A percentile compares a stretch with the other conserved stretches of the same genome.
These are phyloP conservation scores for Misgurnus mizolepis DNA, from an alignment of 2,113 vertebrate species.

Conservation along the genomic window DNA sequence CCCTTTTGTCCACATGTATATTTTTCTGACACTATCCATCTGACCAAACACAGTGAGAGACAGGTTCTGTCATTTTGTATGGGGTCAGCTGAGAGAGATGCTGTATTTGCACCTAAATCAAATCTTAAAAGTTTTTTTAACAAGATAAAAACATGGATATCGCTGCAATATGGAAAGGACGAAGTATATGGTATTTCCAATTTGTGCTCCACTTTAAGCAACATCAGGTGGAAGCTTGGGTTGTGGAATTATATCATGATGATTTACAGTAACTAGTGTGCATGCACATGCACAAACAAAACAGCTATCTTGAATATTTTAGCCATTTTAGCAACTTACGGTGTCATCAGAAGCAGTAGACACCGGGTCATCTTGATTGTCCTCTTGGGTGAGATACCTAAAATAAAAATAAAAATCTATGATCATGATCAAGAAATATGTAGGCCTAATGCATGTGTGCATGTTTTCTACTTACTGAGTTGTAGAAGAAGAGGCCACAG, in stretches of 20 bases:
- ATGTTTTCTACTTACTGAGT: not conserved
- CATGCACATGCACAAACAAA: slow-evolving; percentile 7
- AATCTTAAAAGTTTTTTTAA: too few species aligned
- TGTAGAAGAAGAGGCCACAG: not conserved
- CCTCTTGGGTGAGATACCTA: slow-evolving; percentile 12
- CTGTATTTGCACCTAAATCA: too few species aligned
- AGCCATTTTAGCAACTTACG: slow-evolving; percentile 10
- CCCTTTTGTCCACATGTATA: too few species aligned
- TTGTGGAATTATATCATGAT: slow-evolving; percentile 6
- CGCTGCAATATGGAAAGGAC: slow-evolving; percentile 6
- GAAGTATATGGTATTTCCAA: slow-evolving; percentile 7
- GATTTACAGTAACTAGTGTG: slow-evolving; percentile 11
- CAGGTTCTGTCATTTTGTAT: too few species aligned
- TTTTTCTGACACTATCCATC: too few species aligned
- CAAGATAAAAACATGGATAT: too few species aligned
- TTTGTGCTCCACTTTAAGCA: not conserved
- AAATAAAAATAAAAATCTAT: not conserved
- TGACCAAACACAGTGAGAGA: too few species aligned
- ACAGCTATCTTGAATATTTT: slow-evolving; percentile 6
- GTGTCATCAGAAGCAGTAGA: slow-evolving; percentile 10
- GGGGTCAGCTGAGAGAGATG: too few species aligned
- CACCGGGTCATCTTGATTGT: slow-evolving; percentile 14
- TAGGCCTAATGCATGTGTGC: not conserved
- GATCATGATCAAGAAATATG: not conserved
- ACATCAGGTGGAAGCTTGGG: not conserved